Evolutionary conservation across 2,797 vertebrate species (phyloP).

Genomic region (Toxotes lorentzi): DNA sequence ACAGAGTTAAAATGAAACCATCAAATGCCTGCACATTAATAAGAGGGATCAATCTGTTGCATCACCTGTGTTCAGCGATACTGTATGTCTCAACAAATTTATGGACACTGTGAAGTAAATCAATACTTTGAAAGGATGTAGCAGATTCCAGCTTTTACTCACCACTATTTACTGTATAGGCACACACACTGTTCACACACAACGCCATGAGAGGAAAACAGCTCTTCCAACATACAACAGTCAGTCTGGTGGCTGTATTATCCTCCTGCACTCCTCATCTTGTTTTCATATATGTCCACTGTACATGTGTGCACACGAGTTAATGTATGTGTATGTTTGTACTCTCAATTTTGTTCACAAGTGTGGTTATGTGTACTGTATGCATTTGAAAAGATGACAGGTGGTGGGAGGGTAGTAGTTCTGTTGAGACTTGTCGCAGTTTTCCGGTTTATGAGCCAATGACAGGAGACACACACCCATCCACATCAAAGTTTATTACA

Average conservation of each 20-base stretch:
- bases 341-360: conserved; percentile 34
- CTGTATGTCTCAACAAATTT: conserved; percentile 47
- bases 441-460: conserved; percentile 81
- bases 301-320: not conserved
- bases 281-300: conserved; percentile 13
- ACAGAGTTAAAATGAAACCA: conserved; percentile 61
- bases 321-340: conserved; percentile 31
- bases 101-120: conserved; percentile 34
- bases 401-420: conserved; percentile 74
- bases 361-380: conserved; percentile 35
- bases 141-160: conserved; percentile 34
- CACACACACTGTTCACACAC: conserved; percentile 24
- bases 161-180: conserved; percentile 23
- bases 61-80: conserved; percentile 23
- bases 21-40: conserved; percentile 58
- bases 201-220: conserved; percentile 19
- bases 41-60: conserved; percentile 56
- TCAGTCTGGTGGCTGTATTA: conserved; percentile 8
- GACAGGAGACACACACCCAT: conserved; percentile 82
- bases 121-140: conserved; percentile 56
- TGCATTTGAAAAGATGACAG: conserved; percentile 70
- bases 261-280: conserved; percentile 4
- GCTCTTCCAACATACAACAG: conserved; percentile 24
- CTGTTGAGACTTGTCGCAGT: conserved; percentile 80
- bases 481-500: conserved; percentile 88